Evolutionary conservation across 2,113 vertebrate genomes (phyloP).

Genomic region (Hyperoodon ampullatus): DNA sequence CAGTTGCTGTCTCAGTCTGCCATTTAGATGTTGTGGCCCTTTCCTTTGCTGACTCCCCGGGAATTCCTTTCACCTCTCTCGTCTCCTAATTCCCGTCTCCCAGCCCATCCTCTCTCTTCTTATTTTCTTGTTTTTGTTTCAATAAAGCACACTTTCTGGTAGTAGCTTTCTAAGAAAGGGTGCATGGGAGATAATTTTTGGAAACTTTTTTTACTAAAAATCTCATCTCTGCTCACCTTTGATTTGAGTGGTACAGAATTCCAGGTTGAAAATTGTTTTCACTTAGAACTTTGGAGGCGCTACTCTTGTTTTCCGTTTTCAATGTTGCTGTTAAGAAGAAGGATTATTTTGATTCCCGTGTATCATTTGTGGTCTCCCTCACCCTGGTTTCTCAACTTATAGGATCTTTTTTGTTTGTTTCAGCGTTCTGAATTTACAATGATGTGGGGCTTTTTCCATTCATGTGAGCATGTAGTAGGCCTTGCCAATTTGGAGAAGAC

Average conservation of each 20-base stretch:
- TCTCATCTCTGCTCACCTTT: background rate
- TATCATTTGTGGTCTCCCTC: background rate
- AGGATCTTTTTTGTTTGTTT: background rate
- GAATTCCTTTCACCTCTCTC: background rate
- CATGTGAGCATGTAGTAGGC: too few relatives aligned
- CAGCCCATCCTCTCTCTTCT: background rate
- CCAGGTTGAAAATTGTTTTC: background rate
- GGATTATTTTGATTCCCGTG: background rate
- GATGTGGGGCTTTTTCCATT: background rate
- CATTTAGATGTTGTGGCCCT: background rate
- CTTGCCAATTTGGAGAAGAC: background rate
- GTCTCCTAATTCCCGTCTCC: background rate
- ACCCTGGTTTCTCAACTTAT: background rate
- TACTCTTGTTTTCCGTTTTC: background rate
- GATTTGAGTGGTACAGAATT: background rate
- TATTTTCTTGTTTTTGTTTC: background rate
- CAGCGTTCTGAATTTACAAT: background rate
- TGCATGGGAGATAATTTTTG: background rate
- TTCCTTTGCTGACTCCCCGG: background rate
- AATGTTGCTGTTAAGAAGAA: background rate
- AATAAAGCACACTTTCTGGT: background rate
- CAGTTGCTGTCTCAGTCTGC: background rate
- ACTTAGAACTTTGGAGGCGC: background rate
- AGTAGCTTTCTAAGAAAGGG: background rate
- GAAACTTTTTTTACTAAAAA: background rate